Evolutionary conservation across 2,797 vertebrate species (phyloP).

Genomic region (Sebastes jordani): DNA sequence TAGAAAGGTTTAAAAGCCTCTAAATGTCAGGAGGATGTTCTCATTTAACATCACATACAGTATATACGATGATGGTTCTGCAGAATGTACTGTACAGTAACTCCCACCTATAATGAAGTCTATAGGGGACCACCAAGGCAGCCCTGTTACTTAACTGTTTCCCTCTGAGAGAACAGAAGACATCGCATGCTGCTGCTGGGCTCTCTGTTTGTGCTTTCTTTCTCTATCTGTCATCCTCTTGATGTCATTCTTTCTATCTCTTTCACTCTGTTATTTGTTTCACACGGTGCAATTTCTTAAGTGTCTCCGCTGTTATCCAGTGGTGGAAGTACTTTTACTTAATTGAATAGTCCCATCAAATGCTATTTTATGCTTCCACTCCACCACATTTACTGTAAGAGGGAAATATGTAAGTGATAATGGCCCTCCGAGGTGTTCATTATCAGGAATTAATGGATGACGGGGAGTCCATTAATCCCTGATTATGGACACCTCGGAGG

Average conservation of each 20-base stretch:
- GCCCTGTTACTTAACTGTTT: constrained; percentile 19
- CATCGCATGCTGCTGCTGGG: constrained; percentile 14
- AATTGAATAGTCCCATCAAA: background rate
- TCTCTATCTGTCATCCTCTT: background rate
- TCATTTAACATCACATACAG: background rate
- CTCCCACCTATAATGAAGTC: constrained; percentile 24
- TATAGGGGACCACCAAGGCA: constrained; percentile 2
- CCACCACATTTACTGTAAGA: background rate
- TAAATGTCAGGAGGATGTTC: background rate
- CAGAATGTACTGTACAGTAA: constrained; percentile 5
- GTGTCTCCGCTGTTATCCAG: background rate
- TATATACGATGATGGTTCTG: background rate
- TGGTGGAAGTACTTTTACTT: background rate
- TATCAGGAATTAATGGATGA: background rate
- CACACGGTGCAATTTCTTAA: background rate
- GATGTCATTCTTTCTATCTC: background rate
- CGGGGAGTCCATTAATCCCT: background rate
- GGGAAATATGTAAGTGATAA: background rate
- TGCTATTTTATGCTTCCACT: background rate
- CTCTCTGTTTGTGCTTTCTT: background rate
- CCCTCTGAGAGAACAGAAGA: constrained; percentile 16
- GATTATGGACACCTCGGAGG: background rate
- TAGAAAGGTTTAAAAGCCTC: background rate
- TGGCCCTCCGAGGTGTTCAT: background rate
- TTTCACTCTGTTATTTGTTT: background rate